Evolutionary conservation across 2,113 vertebrate species (phyloP).

Genomic region (Neolamprologus devosi): DNA sequence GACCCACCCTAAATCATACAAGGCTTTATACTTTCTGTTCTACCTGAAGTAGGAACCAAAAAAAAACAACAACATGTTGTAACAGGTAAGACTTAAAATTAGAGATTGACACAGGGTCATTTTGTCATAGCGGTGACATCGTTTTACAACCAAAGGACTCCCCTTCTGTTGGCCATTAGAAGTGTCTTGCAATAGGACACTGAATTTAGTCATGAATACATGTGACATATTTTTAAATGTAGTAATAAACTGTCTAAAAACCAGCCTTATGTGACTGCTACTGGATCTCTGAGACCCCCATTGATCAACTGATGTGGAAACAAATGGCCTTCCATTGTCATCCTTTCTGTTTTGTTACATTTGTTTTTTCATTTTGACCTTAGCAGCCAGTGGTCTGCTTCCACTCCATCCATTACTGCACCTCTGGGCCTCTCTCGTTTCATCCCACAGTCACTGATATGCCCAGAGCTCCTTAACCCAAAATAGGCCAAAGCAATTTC

Average conservation of each 20-base stretch:
- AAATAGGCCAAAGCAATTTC: constrained; percentile 43
- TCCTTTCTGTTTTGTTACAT: background rate
- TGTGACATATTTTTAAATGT: background rate
- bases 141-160: background rate
- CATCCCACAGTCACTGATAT: constrained; percentile 50
- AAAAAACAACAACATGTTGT: background rate
- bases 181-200: background rate
- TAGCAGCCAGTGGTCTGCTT: background rate
- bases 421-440: constrained; percentile 45
- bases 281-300: background rate
- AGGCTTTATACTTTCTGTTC: background rate
- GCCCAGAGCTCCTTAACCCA: constrained; percentile 27
- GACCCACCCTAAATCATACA: background rate
- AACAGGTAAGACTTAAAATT: background rate
- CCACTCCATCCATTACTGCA: background rate
- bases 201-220: background rate
- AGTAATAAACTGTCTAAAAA: background rate
- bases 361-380: constrained; percentile 28
- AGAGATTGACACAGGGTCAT: background rate
- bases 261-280: background rate
- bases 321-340: background rate
- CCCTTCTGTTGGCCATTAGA: background rate
- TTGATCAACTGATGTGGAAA: background rate
- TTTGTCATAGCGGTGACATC: background rate
- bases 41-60: background rate